Percentiles rank a stretch among this genome's conserved stretches.
Conservation (phyloP, 1,140 invertebrate genomes). For the Ips nitidus region DNA sequence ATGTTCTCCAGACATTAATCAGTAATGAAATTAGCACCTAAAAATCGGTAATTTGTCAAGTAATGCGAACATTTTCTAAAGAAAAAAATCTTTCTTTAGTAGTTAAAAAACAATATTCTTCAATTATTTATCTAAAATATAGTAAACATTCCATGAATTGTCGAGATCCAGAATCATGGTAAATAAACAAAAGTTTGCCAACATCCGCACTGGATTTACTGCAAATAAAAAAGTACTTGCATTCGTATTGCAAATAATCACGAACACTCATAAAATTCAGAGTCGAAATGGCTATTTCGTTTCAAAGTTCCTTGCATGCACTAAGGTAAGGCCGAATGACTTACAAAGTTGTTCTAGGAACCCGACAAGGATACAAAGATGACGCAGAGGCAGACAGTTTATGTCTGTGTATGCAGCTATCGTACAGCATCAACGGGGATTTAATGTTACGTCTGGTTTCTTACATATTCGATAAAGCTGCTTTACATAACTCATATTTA, state of each 20-base stretch:
- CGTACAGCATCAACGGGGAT: slow-evolving; percentile 13
- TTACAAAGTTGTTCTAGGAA: slow-evolving; percentile 32
- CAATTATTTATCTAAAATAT: too few relatives aligned
- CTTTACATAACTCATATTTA: slow-evolving; percentile 1
- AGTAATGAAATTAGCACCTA: too few relatives aligned
- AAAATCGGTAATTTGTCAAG: too few relatives aligned
- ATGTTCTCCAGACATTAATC: too few relatives aligned
- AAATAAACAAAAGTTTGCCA: too few relatives aligned
- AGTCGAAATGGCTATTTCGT: background rate
- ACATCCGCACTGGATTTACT: too few relatives aligned
- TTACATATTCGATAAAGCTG: background rate
- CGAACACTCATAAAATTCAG: slow-evolving; percentile 19
- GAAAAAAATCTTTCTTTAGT: too few relatives aligned
- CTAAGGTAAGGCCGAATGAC: slow-evolving; percentile 9
- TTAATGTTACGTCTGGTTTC: slow-evolving; percentile 9
- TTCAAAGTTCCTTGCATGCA: background rate
- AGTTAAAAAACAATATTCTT: too few relatives aligned
- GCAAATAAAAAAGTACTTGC: too few relatives aligned
- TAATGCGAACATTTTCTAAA: too few relatives aligned
- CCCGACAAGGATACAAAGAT: slow-evolving; percentile 18
- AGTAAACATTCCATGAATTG: too few relatives aligned
- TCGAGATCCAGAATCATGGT: too few relatives aligned
- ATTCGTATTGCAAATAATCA: background rate
- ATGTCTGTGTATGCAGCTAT: slow-evolving; percentile 18
- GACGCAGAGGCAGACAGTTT: slow-evolving; percentile 31